Percentiles rank a stretch among this genome's conserved stretches.
phyloP scores from a whole-genome alignment of 2,888 invertebrate species.

The Chrysotoxum bicinctum region DNA sequence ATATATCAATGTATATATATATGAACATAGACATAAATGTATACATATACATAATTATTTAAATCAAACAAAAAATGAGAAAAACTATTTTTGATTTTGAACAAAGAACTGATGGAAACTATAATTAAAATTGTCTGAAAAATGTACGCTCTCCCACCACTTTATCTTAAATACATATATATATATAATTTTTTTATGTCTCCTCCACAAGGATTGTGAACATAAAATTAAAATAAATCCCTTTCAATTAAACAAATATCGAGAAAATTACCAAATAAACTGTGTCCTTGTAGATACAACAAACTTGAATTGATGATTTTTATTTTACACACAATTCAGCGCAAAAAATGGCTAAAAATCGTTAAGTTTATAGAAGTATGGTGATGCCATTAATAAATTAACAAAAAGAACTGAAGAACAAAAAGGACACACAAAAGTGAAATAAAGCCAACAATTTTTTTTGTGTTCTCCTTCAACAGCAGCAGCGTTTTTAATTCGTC shows the following conservation, averaged over 20 bases:
- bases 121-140: conserved; percentile 62
- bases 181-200: conserved; percentile 16
- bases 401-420: conserved; percentile 68
- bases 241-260: conserved; percentile 36
- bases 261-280: conserved; percentile 31
- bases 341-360: conserved; percentile 58
- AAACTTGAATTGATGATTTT: not conserved
- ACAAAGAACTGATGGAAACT: conserved; percentile 54
- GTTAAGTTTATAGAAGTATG: conserved; percentile 39
- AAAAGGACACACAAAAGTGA: conserved; percentile 65
- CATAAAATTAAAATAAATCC: conserved; percentile 47
- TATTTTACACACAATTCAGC: conserved; percentile 37
- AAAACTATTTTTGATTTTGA: conserved; percentile 1
- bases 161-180: conserved; percentile 30
- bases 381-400: conserved; percentile 68
- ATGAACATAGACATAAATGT: not conserved
- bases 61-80: not conserved
- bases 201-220: conserved; percentile 29
- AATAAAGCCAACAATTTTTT: conserved; percentile 67
- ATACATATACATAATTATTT: not conserved
- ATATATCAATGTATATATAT: not conserved
- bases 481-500: conserved; percentile 48
- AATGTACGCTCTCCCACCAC: conserved; percentile 55
- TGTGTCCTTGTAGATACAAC: not conserved
- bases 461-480: conserved; percentile 35